These are phyloP conservation scores for Pachliopta kotzebuea DNA, from an alignment of 2,888 invertebrate species.

Conservation along the genomic window DNA sequence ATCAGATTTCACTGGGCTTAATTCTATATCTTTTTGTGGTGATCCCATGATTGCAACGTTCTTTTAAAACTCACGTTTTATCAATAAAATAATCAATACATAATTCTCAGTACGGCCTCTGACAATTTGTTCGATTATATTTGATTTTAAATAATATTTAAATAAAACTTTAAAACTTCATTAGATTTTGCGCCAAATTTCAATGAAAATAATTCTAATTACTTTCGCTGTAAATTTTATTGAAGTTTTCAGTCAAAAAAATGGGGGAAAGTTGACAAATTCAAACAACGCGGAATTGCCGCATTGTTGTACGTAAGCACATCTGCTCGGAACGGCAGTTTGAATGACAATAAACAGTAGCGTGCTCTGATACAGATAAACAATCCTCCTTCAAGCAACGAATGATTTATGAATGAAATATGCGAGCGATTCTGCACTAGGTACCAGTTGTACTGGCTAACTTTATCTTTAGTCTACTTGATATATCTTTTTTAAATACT, in stretches of 20 bases:
- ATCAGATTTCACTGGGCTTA: constrained; percentile 61
- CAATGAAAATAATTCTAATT: background rate
- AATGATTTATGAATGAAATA: background rate
- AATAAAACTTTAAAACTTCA: background rate
- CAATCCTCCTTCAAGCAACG: background rate
- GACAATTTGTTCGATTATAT: background rate
- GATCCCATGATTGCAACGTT: constrained; percentile 50
- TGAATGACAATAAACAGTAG: constrained; percentile 35
- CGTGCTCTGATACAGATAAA: background rate
- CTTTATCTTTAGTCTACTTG: too few relatives aligned
- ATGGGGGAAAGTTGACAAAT: constrained; percentile 32
- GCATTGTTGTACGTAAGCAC: constrained; percentile 30
- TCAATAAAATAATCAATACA: constrained; percentile 31
- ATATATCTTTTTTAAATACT: too few relatives aligned
- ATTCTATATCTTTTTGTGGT: constrained; percentile 66
- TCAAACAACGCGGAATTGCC: constrained; percentile 37
- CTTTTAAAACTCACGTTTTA: constrained; percentile 31
- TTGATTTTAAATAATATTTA: background rate
- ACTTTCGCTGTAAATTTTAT: constrained; percentile 10
- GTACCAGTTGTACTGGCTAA: too few relatives aligned
- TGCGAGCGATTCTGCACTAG: too few relatives aligned
- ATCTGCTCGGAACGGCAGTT: constrained; percentile 27
- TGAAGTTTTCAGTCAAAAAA: constrained; percentile 35
- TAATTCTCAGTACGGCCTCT: background rate
- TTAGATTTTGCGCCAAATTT: background rate